Evolutionary conservation across 2,797 vertebrate genomes (phyloP), one percentile per base, ranked within the genome.

Genomic region (Vipera latastei): DNA sequence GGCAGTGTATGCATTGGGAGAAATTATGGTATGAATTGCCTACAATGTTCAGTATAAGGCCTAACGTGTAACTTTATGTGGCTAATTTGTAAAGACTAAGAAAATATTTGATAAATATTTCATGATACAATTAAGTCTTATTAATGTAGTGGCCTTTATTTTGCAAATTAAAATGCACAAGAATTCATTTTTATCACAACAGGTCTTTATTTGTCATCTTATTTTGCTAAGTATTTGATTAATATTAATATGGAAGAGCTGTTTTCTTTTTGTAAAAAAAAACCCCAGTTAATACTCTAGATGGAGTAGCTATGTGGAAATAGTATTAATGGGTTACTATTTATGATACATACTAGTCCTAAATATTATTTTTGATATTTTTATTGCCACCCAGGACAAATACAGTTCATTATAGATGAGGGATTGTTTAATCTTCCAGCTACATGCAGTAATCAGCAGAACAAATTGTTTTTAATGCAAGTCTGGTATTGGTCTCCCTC

Each of bases 101-200:
- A 96, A 97, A 96, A 96, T 96, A 96, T 38, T 96, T 96, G 94
- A 96, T 98, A 97, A 98, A 98, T 97, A 97, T 98, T 98, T 98
- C 96, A 97, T 97, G 97, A 97, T 94, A 96, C 94, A 97, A 97
- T 98, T 97, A 98, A 97, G 96, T 93, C 96, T 97, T 98, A 97
- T 97, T 97, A 98, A 98, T 97, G 96, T 95, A 94, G 94, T 95
- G 95, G 92, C 96, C 96, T 96, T 97, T 97, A 96, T 97, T 97
- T 97, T 94, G 94, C 95, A 95, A 96, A 98, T 97, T 97, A 97
- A 97, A 96, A 97, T 98, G 97, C 96, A 97, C 95, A 90, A 94
- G 8, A 69, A 97, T 96, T 96, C 95, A 94, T 97, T 97, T 97
- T 97, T 97, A 97, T 97, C 97, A 96, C 96, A 97, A 96, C 96